These are phyloP conservation scores for Hozukius guyotensis DNA, from an alignment of 2,797 vertebrate genomes.

Conservation along the genomic window DNA sequence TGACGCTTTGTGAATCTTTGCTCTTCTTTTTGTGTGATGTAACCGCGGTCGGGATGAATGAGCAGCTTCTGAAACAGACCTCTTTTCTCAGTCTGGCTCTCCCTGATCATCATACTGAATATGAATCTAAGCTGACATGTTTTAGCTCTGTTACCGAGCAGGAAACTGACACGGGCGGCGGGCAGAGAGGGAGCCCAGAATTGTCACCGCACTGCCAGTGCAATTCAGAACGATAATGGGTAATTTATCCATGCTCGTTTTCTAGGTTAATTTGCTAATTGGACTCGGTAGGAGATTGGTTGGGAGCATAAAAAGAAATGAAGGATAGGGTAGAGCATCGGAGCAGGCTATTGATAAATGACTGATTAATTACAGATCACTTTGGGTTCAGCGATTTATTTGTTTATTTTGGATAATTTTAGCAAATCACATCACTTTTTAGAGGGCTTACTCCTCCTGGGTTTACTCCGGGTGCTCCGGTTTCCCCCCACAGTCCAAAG, in stretches of 20 bases:
- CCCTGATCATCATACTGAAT: constrained; percentile 25
- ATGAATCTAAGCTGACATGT: constrained; percentile 5
- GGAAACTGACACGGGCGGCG: constrained; percentile 15
- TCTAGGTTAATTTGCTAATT: constrained; percentile 65
- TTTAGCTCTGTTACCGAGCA: constrained; percentile 4
- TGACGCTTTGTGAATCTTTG: no score
- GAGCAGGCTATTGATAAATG: constrained; percentile 37
- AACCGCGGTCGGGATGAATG: not conserved
- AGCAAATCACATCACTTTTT: not conserved
- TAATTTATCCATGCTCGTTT: constrained; percentile 61
- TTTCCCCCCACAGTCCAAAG: no score
- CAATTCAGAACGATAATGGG: constrained; percentile 52
- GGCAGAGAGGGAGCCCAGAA: constrained; percentile 2
- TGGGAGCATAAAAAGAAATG: constrained; percentile 18
- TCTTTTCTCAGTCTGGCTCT: constrained; percentile 5
- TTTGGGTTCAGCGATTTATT: constrained; percentile 14
- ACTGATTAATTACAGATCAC: constrained; percentile 43
- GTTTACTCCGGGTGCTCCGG: no score
- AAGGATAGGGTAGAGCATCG: constrained; percentile 9
- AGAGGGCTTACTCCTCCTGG: no score
- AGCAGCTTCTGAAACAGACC: constrained; percentile 10
- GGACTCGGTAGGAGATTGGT: constrained; percentile 55
- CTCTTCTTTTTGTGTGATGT: not conserved
- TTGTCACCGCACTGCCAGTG: constrained; percentile 20
- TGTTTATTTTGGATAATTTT: constrained; percentile 1